Evolutionary conservation across 2,113 vertebrate genomes (phyloP).

Genomic region (Heliornis fulica): DNA sequence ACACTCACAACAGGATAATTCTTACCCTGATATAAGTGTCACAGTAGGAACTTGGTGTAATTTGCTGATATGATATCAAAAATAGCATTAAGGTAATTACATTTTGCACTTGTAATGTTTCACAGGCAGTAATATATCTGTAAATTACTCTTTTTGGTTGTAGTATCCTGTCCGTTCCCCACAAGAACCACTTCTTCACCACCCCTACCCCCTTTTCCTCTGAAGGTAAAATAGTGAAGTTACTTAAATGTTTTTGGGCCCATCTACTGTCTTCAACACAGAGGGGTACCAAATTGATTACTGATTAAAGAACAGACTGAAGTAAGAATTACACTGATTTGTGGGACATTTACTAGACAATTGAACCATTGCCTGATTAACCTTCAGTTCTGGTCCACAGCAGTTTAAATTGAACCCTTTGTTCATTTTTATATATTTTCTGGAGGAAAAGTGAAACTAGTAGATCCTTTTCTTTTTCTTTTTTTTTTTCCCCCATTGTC

Average conservation of each 20-base stretch:
- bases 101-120: constrained; percentile 75
- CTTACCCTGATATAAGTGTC: constrained; percentile 72
- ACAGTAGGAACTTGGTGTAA: constrained; percentile 69
- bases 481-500: no score
- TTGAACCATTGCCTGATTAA: background rate
- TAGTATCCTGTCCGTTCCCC: constrained; percentile 51
- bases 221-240: constrained; percentile 34
- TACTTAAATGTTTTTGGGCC: background rate
- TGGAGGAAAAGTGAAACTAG: background rate
- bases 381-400: background rate
- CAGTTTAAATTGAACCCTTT: background rate
- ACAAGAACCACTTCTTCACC: background rate
- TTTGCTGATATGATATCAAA: constrained; percentile 84
- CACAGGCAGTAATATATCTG: constrained; percentile 59
- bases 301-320: background rate
- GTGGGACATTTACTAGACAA: background rate
- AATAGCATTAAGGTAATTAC: constrained; percentile 84
- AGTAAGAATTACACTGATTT: background rate
- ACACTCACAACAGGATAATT: constrained; percentile 73
- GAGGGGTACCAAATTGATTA: constrained; percentile 25
- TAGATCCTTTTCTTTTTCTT: background rate
- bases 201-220: background rate
- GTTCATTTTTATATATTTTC: background rate
- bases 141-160: constrained; percentile 40
- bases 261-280: constrained; percentile 11